Conservation (phyloP, 2,113 vertebrate species). For the Melanerpes aurifrons region DNA sequence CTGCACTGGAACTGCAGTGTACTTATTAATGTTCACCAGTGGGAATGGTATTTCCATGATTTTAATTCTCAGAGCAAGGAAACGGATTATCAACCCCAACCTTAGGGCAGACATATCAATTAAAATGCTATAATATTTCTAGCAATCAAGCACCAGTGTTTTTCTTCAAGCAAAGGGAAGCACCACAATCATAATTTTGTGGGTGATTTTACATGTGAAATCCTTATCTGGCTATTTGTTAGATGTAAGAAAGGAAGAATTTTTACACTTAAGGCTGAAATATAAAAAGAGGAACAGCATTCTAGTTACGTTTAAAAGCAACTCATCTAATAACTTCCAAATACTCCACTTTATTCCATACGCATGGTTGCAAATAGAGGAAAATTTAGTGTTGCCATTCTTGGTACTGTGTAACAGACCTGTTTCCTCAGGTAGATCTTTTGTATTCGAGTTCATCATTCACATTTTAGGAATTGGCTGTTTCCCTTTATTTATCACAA, state of each 20-base stretch:
- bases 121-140: neutral
- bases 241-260: neutral
- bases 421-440: neutral
- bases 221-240: neutral
- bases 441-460: neutral
- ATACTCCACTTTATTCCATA: rapidly evolving
- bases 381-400: neutral
- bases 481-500: neutral
- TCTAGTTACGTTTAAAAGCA: neutral
- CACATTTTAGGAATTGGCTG: neutral
- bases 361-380: neutral
- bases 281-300: neutral
- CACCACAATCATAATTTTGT: neutral
- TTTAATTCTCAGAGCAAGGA: neutral
- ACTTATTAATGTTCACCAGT: neutral
- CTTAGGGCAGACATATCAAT: neutral
- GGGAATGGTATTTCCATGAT: neutral
- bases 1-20: neutral
- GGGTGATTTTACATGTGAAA: neutral
- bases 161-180: neutral
- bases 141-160: rapidly evolving
- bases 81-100: neutral
- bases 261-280: neutral
- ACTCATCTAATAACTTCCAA: neutral
- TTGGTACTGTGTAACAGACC: neutral